A percentile compares a stretch with the other conserved stretches of the same genome.
Evolutionary conservation across 2,113 vertebrate genomes (phyloP).

Genomic region (Theropithecus gelada): DNA sequence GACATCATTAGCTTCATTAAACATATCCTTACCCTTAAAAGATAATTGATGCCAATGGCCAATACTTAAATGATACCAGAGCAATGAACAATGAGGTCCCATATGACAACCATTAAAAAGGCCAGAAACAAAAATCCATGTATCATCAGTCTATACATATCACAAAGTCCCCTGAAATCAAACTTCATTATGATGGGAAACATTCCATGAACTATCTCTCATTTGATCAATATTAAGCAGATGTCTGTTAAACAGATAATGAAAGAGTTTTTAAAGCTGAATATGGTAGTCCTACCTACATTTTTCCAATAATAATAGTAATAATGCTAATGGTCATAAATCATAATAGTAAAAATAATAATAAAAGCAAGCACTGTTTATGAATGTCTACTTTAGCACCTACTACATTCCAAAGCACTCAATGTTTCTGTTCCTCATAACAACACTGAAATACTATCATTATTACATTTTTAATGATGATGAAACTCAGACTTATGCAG

Average conservation of each 20-base stretch:
- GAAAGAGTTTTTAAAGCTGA: slow-evolving; percentile 55
- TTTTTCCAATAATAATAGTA: slow-evolving; percentile 52
- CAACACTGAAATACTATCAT: neutral
- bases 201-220: slow-evolving; percentile 41
- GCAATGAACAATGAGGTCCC: slow-evolving; percentile 53
- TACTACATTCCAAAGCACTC: slow-evolving; percentile 34
- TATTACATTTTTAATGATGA: slow-evolving; percentile 39
- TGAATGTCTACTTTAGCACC: slow-evolving; percentile 37
- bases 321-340: neutral
- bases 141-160: slow-evolving; percentile 61
- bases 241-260: slow-evolving; percentile 60
- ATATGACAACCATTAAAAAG: slow-evolving; percentile 54
- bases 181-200: slow-evolving; percentile 56
- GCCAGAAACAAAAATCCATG: slow-evolving; percentile 67
- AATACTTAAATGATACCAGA: slow-evolving; percentile 61
- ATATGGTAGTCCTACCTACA: slow-evolving; percentile 51
- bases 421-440: neutral
- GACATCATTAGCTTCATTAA: slow-evolving; percentile 65
- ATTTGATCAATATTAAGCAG: slow-evolving; percentile 43
- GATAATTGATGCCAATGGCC: slow-evolving; percentile 43
- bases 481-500: slow-evolving; percentile 1
- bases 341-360: neutral
- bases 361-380: slow-evolving; percentile 46
- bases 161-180: slow-evolving; percentile 49
- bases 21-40: slow-evolving; percentile 64